These are phyloP conservation scores for Gymnosoma rotundatum DNA, from an alignment of 2,888 invertebrate genomes.

Conservation along the genomic window DNA sequence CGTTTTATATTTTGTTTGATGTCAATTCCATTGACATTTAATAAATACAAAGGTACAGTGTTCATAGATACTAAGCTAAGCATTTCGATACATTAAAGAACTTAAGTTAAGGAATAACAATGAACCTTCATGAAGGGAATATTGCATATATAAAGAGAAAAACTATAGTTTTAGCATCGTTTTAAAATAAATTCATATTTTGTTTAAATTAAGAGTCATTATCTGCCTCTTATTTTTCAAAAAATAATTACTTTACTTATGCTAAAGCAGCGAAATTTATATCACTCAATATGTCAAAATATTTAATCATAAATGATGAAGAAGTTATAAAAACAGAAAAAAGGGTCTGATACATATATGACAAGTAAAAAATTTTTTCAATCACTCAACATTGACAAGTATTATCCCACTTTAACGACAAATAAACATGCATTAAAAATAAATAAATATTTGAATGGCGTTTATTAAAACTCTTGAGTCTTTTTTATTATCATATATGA, in stretches of 20 bases:
- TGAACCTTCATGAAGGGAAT: background rate
- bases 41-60: background rate
- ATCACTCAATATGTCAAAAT: constrained; percentile 53
- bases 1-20: background rate
- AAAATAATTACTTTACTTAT: background rate
- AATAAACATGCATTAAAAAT: constrained; percentile 33
- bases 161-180: too few species aligned
- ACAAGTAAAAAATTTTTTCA: constrained; percentile 53
- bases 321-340: constrained; percentile 7
- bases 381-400: constrained; percentile 61
- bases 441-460: constrained; percentile 23
- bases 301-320: constrained; percentile 40
- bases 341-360: background rate
- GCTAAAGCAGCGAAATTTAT: background rate
- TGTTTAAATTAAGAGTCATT: too few species aligned
- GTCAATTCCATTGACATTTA: constrained; percentile 8
- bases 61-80: background rate
- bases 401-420: constrained; percentile 40
- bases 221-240: background rate
- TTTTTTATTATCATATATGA: background rate
- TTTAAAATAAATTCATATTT: too few species aligned
- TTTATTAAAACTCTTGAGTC: constrained; percentile 22
- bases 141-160: background rate
- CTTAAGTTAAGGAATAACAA: too few species aligned
- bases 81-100: too few species aligned